Evolutionary conservation across 2,888 invertebrate species (phyloP).

Genomic region (Acanthosepion pharaonis): DNA sequence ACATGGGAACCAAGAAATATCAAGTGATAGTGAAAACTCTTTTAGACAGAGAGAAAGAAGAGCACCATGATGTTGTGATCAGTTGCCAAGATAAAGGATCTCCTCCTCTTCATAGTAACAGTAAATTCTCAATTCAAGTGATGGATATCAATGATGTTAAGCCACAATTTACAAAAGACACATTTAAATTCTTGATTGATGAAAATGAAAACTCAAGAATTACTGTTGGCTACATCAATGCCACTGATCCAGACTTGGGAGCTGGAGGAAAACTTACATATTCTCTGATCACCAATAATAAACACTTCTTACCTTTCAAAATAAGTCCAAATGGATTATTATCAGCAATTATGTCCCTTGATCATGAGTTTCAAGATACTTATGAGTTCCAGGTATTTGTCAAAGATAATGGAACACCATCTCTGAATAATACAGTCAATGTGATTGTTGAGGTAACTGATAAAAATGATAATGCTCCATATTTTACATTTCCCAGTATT

Average conservation of each 20-base stretch:
- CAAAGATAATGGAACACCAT: background rate
- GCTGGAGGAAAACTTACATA: background rate
- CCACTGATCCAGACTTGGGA: background rate
- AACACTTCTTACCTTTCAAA: background rate
- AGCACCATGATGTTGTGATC: background rate
- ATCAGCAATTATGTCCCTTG: background rate
- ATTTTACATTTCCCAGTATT: constrained; percentile 8
- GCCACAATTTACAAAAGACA: background rate
- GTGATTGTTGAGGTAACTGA: background rate
- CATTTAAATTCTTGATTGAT: background rate
- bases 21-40: background rate
- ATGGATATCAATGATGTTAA: background rate
- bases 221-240: background rate
- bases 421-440: background rate
- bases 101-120: constrained; percentile 6
- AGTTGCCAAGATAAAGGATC: background rate
- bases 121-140: background rate
- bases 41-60: background rate
- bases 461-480: constrained; percentile 23
- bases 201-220: background rate
- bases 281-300: background rate
- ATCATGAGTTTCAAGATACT: background rate
- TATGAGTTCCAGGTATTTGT: background rate
- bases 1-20: background rate
- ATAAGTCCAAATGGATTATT: background rate